Conservation (phyloP, 1,140 invertebrate genomes). For the Phymastichus coffea region DNA sequence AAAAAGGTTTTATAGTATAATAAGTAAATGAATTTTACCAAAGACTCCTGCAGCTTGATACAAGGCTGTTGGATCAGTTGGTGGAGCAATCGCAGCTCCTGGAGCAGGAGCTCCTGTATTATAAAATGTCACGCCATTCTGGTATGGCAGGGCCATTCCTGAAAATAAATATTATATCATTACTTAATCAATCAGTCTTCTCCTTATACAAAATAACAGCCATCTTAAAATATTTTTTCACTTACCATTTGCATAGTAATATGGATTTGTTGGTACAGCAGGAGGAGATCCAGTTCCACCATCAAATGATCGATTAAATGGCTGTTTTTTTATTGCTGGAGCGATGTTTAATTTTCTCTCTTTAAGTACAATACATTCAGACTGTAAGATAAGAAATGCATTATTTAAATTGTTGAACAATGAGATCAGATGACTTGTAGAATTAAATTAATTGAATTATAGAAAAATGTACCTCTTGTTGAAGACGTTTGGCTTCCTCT, state of each 20-base stretch:
- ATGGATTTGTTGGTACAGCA: conserved; percentile 58
- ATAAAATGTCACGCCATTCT: conserved; percentile 64
- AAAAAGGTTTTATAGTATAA: background rate
- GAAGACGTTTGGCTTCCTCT: conserved; percentile 79
- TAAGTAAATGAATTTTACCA: conserved; percentile 36
- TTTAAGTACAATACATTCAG: conserved; percentile 73
- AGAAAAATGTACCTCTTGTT: conserved; percentile 60
- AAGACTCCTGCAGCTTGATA: conserved; percentile 56
- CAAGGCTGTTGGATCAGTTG: conserved; percentile 49
- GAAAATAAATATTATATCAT: conserved; percentile 14
- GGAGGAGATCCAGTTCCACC: conserved; percentile 53
- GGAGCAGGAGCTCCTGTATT: conserved; percentile 49
- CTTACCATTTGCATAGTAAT: conserved; percentile 62
- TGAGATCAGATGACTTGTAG: background rate
- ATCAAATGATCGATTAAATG: conserved; percentile 54
- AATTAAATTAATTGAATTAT: conserved; percentile 5
- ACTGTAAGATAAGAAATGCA: conserved; percentile 45
- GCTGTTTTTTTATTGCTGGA: conserved; percentile 86
- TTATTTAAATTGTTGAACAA: conserved; percentile 14
- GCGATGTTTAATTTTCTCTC: conserved; percentile 86
- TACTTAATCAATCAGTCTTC: background rate
- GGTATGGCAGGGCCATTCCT: conserved; percentile 58
- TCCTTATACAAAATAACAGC: background rate
- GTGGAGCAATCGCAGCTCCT: conserved; percentile 48
- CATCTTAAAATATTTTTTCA: conserved; percentile 25